Percentiles rank a stretch among this genome's conserved stretches.
phyloP scores from a whole-genome alignment of 2,113 vertebrate genomes.

The Heteronetta atricapilla region DNA sequence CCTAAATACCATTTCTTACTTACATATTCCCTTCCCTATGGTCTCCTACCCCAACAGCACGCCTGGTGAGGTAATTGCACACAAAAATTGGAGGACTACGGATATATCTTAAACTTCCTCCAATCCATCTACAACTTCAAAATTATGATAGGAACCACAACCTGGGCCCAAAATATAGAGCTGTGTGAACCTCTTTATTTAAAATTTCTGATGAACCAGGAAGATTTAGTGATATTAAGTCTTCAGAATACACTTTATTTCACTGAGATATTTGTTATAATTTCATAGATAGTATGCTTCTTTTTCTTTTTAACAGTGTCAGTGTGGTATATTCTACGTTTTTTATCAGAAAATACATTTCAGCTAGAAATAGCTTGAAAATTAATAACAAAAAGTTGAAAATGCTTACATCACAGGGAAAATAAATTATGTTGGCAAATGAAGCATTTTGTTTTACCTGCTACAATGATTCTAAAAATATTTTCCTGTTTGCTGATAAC shows the following conservation, averaged over 20 bases:
- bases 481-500: neutral
- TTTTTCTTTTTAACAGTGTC: neutral
- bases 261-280: neutral
- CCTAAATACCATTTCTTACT: neutral
- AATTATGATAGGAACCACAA: neutral
- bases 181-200: neutral
- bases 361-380: neutral
- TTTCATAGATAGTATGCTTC: neutral
- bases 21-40: neutral
- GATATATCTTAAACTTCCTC: neutral
- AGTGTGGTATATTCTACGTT: neutral
- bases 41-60: neutral
- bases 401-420: neutral
- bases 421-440: neutral
- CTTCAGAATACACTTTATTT: neutral
- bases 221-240: neutral
- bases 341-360: neutral
- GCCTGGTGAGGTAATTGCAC: neutral
- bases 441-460: neutral
- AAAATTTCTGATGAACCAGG: neutral
- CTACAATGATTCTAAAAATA: neutral
- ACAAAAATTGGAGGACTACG: neutral
- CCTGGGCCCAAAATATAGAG: neutral
- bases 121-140: neutral
- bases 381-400: neutral